Base-by-base conservation (phyloP, 2,113 vertebrate species). In the Poeciliopsis turrubarensis region DNA sequence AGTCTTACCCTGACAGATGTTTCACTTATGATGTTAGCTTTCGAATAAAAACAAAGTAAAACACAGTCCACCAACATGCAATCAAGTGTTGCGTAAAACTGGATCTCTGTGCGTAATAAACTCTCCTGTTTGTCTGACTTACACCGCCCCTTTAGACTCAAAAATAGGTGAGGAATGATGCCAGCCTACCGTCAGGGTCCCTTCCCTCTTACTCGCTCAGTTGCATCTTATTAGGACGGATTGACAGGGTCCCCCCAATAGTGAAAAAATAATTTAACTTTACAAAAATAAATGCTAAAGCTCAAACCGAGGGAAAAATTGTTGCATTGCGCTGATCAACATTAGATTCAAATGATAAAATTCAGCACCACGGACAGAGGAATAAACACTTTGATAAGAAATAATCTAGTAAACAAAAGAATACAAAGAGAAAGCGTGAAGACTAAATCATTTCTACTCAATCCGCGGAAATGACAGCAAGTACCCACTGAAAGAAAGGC, bases 281-380 rank as follows among this genome's bases (percentile, higher is more conserved):
- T 3, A 37, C 34, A 30, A 0, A 29, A 13, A 27, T 3, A 11
- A 11, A 37, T 37, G 34, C 34, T 0, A 12, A 37, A 3, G 10
- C 34, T 37, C 34, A 37, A 37, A 37, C 34, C 34, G 34, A 11
- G 34, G 34, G 10, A 37, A 37, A 12, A 11, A 3, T 37, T 0
- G 34, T 37, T 37, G 34, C 2, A 37, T 10, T 37, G 34, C 34
- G 2, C 34, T 2, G 27, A 70, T 73, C 60, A 37, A 22, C 34
- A 27, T 54, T 30, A n/a, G 22, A 6, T 71, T 27, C 8, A 5
- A 41, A 83, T 82, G 41, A 34, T 34, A 8, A 73, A 0, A 57
- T 65, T 93, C 92, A 93, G 92, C 87, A 93, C 92, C 90, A 85
- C 78, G 88, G 92, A 92, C 87, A 93, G 92, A 88, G 83, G 73